These are phyloP conservation scores for Felis chaus DNA, from an alignment of 2,113 vertebrate species.

Conservation along the genomic window DNA sequence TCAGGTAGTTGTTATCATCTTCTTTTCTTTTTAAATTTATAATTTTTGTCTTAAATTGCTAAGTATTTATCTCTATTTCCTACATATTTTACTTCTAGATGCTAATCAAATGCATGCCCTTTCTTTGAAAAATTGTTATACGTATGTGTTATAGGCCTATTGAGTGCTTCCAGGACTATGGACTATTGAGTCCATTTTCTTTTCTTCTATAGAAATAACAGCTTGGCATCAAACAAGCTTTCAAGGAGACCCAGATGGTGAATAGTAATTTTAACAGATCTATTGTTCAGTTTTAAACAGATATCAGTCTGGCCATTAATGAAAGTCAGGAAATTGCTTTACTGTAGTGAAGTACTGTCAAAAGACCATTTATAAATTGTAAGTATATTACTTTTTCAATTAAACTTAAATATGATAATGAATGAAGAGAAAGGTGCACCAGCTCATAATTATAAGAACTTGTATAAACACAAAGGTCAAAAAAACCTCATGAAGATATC, in stretches of 20 bases:
- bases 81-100: constrained; percentile 15
- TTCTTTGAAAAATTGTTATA: not conserved
- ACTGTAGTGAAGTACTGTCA: constrained; percentile 53
- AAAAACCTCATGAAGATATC: constrained; percentile 15
- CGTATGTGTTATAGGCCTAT: not conserved
- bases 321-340: constrained; percentile 76
- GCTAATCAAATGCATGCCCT: constrained; percentile 45
- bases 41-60: constrained; percentile 49
- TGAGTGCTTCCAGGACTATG: not conserved
- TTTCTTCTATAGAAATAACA: constrained; percentile 60
- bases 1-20: constrained; percentile 12
- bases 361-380: constrained; percentile 71
- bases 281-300: constrained; percentile 74
- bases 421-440: constrained; percentile 49
- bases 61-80: constrained; percentile 54
- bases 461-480: constrained; percentile 39
- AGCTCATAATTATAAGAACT: constrained; percentile 58
- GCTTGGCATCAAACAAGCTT: constrained; percentile 65
- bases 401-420: constrained; percentile 74
- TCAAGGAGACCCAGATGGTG: constrained; percentile 74
- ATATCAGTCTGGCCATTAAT: constrained; percentile 69
- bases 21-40: constrained; percentile 32
- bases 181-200: not conserved
- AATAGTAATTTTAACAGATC: constrained; percentile 77
- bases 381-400: constrained; percentile 73